These are phyloP conservation scores for Bambusicola thoracicus DNA, from an alignment of 2,113 vertebrate species.

Conservation along the genomic window DNA sequence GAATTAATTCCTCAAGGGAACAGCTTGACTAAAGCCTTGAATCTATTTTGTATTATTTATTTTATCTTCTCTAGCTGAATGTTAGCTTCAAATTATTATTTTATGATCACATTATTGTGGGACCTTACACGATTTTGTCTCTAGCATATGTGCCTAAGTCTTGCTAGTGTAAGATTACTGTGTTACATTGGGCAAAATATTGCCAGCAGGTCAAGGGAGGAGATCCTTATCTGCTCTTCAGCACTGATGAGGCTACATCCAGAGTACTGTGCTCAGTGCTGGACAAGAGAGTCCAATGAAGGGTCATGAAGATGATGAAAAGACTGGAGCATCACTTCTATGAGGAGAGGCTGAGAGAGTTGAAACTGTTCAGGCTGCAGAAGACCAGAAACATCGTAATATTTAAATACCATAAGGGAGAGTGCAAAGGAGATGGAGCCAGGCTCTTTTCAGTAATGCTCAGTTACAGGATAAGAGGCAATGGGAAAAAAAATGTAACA, in stretches of 20 bases:
- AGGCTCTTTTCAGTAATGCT: background rate
- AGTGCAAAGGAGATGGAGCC: background rate
- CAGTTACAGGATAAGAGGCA: background rate
- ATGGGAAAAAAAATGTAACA: background rate
- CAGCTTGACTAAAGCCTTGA: background rate
- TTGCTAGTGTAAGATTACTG: background rate
- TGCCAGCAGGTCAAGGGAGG: background rate
- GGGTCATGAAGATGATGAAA: background rate
- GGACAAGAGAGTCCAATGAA: background rate
- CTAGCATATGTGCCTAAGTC: background rate
- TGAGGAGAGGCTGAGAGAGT: background rate
- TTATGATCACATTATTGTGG: background rate
- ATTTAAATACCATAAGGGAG: background rate
- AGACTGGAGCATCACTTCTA: background rate
- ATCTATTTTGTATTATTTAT: background rate
- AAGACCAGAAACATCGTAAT: background rate
- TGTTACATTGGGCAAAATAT: background rate
- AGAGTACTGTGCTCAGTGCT: background rate
- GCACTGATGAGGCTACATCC: background rate
- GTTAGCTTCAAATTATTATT: background rate
- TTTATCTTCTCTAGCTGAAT: background rate
- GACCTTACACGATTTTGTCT: background rate
- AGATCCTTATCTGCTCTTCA: background rate
- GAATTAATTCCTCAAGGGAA: background rate
- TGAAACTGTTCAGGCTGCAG: background rate